Percentiles rank a stretch among this genome's conserved stretches.
Conservation (phyloP, 2,888 invertebrate genomes). For the Caenorhabditis becei region DNA sequence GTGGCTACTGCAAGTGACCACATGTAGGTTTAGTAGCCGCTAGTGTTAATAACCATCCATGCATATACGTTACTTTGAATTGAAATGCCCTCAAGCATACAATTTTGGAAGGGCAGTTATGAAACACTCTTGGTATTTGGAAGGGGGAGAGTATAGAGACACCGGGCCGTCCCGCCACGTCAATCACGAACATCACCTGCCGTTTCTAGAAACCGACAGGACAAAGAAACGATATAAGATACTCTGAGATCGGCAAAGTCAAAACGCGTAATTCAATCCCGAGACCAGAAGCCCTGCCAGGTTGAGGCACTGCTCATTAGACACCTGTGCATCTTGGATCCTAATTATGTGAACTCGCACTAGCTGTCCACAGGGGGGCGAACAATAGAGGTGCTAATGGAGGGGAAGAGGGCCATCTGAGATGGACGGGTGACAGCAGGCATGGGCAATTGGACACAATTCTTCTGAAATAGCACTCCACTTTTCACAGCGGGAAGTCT, state of each 20-base stretch:
- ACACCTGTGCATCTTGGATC: constrained; percentile 53
- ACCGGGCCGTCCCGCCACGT: constrained; percentile 31
- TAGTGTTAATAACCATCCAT: constrained; percentile 56
- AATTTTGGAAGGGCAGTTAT: constrained; percentile 40
- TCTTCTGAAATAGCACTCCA: constrained; percentile 23
- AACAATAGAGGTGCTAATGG: constrained; percentile 31
- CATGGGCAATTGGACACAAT: constrained; percentile 33
- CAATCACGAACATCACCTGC: constrained; percentile 58
- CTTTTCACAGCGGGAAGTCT: constrained; percentile 40
- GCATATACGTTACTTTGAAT: constrained; percentile 54
- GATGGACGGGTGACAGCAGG: constrained; percentile 25
- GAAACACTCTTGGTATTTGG: constrained; percentile 17
- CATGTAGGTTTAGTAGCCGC: constrained; percentile 45
- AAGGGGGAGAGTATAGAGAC: not conserved
- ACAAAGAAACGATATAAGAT: constrained; percentile 61
- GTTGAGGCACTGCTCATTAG: constrained; percentile 21
- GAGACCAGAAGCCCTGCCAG: not conserved
- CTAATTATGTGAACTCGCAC: constrained; percentile 24
- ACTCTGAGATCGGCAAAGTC: constrained; percentile 45
- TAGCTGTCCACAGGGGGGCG: not conserved
- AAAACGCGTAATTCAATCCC: constrained; percentile 50
- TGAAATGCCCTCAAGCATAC: constrained; percentile 59
- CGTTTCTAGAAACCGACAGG: constrained; percentile 29
- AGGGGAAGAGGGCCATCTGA: constrained; percentile 26
- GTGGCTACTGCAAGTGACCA: constrained; percentile 16